phyloP scores from a whole-genome alignment of 2,888 invertebrate species.

The Acheta domesticus region DNA sequence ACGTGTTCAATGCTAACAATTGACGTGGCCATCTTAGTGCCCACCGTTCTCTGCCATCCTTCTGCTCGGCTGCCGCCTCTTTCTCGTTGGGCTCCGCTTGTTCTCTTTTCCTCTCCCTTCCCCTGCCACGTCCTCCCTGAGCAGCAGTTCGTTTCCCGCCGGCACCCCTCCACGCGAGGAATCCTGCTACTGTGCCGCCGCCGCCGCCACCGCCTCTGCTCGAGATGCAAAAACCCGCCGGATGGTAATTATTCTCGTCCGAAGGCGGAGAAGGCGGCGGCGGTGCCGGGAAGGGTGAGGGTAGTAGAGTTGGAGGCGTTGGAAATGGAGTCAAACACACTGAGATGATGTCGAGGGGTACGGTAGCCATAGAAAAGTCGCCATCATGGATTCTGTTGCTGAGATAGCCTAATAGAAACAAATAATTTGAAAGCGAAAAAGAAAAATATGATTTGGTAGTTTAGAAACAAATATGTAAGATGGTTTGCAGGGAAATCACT shows the following conservation, averaged over 20 bases:
- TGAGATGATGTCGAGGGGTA: too few species aligned
- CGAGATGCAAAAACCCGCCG: neutral
- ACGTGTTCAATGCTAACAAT: too few species aligned
- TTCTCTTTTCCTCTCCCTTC: neutral
- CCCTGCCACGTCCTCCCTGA: neutral
- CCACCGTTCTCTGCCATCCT: too few species aligned
- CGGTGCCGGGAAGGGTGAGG: neutral
- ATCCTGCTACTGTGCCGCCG: neutral
- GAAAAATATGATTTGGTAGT: too few species aligned
- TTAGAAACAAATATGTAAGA: too few species aligned
- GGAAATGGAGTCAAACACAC: too few species aligned
- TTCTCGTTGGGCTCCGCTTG: neutral
- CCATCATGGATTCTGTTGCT: too few species aligned
- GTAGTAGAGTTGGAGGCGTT: neutral
- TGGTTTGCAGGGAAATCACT: too few species aligned
- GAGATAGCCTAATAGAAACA: too few species aligned
- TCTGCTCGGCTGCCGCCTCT: neutral
- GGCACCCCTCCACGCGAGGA: neutral
- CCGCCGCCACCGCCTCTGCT: neutral
- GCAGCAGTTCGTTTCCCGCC: neutral
- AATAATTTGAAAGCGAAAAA: too few species aligned
- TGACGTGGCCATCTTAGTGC: too few species aligned
- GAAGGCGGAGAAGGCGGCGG: neutral
- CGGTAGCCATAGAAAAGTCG: too few species aligned
- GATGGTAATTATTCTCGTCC: neutral